Conservation (phyloP, 37 sponge, comb jelly and placozoan genomes). For the Geodia barretti region DNA sequence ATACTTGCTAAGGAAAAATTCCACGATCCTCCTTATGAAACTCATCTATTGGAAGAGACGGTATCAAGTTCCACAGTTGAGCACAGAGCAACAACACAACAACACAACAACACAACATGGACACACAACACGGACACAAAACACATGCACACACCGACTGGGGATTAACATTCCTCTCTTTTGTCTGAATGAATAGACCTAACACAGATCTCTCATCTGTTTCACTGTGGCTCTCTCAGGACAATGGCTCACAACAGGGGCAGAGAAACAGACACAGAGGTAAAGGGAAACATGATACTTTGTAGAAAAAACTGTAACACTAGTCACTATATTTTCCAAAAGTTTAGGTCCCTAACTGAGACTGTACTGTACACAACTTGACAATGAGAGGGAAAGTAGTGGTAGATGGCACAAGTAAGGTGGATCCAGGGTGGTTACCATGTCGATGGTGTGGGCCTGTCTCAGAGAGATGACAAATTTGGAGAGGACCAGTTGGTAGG, state of each 20-base stretch:
- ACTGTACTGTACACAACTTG: background rate
- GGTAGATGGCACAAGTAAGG: no score
- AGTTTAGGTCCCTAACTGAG: background rate
- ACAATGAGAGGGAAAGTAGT: background rate
- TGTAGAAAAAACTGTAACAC: no score
- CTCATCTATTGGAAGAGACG: slow-evolving; percentile 25
- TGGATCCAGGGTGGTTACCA: slow-evolving; percentile 42
- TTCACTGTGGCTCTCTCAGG: no score
- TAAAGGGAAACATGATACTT: no score
- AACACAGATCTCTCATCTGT: no score
- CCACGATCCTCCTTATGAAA: slow-evolving; percentile 46
- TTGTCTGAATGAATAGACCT: no score
- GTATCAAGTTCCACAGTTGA: background rate
- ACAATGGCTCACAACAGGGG: no score
- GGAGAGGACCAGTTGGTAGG: slow-evolving; percentile 67
- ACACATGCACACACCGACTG: background rate
- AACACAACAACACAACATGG: background rate
- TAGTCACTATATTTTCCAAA: background rate
- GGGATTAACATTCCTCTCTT: no score
- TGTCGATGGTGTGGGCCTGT: slow-evolving; percentile 70
- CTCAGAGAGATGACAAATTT: slow-evolving; percentile 65
- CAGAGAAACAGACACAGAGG: no score
- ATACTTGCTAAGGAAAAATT: slow-evolving; percentile 67
- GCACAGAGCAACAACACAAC: background rate
- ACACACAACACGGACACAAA: slow-evolving; percentile 9